A percentile compares a stretch with the other conserved stretches of the same genome.
Evolutionary conservation across 2,113 vertebrate genomes (phyloP).

Genomic region (Guaruba guarouba): DNA sequence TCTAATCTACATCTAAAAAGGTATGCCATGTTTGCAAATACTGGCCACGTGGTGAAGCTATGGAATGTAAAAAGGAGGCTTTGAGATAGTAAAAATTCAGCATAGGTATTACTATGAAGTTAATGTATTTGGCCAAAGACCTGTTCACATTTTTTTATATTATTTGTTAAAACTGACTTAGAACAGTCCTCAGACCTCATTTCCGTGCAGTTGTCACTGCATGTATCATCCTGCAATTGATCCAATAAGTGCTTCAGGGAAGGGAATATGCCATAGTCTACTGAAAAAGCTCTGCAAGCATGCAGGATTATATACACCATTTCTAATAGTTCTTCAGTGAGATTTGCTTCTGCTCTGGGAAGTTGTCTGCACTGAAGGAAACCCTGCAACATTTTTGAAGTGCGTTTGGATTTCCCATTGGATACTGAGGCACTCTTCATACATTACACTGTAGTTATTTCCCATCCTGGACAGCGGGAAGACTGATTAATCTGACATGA

Average conservation of each 20-base stretch:
- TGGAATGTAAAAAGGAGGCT: not conserved
- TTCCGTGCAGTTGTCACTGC: not conserved
- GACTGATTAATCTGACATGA: too few relatives aligned
- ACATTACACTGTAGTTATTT: rapidly evolving
- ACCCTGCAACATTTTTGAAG: not conserved
- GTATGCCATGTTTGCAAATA: not conserved
- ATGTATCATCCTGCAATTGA: not conserved
- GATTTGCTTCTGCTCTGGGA: not conserved
- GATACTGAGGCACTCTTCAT: not conserved
- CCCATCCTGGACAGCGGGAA: not conserved
- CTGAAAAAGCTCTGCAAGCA: not conserved
- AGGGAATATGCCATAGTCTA: not conserved
- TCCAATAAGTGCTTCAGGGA: not conserved
- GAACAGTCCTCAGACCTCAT: not conserved
- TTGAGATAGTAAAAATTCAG: not conserved
- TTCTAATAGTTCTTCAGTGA: not conserved
- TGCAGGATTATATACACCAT: not conserved
- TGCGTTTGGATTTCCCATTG: not conserved
- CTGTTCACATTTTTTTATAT: not conserved
- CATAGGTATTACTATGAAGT: not conserved
- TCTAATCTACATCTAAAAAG: not conserved
- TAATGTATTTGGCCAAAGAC: not conserved
- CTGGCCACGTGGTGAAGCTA: not conserved
- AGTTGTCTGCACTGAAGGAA: not conserved
- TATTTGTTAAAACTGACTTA: not conserved